Conservation (phyloP, 2,113 vertebrate species). For the Chaetorhynchus papuensis region DNA sequence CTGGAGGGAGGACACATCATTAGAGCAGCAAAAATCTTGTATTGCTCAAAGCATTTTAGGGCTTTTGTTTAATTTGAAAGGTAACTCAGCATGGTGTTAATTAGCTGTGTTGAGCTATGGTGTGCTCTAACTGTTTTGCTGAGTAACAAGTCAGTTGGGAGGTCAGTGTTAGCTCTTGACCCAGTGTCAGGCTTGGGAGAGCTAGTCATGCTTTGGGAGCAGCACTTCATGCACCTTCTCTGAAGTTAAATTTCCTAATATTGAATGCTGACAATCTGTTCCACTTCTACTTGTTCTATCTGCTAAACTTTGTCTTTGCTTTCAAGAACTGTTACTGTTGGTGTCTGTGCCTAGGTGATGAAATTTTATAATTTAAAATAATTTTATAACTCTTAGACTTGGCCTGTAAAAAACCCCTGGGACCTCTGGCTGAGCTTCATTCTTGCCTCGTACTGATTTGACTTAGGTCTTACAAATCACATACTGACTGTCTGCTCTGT, state of each 20-base stretch:
- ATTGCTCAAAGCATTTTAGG: background rate
- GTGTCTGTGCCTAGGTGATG: conserved; percentile 5
- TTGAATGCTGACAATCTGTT: background rate
- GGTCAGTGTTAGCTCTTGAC: background rate
- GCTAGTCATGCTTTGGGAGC: background rate
- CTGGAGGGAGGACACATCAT: background rate
- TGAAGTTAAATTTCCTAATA: background rate
- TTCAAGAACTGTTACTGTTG: conserved; percentile 48
- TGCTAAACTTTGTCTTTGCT: conserved; percentile 55
- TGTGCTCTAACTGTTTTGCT: background rate
- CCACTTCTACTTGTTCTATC: conserved; percentile 24
- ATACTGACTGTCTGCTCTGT: conserved; percentile 43
- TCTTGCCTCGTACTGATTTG: conserved; percentile 10
- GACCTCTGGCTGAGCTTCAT: background rate
- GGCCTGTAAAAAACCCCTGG: background rate
- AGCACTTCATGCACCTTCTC: background rate
- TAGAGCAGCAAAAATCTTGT: background rate
- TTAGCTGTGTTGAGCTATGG: background rate
- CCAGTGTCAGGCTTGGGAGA: background rate
- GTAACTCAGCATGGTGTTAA: background rate
- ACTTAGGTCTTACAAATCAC: background rate
- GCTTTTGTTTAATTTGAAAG: background rate
- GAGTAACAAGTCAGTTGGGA: background rate
- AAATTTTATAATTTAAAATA: background rate
- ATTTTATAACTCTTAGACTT: background rate